These are phyloP conservation scores for Eustalomyia histrio DNA, from an alignment of 2,888 invertebrate species.

Conservation along the genomic window DNA sequence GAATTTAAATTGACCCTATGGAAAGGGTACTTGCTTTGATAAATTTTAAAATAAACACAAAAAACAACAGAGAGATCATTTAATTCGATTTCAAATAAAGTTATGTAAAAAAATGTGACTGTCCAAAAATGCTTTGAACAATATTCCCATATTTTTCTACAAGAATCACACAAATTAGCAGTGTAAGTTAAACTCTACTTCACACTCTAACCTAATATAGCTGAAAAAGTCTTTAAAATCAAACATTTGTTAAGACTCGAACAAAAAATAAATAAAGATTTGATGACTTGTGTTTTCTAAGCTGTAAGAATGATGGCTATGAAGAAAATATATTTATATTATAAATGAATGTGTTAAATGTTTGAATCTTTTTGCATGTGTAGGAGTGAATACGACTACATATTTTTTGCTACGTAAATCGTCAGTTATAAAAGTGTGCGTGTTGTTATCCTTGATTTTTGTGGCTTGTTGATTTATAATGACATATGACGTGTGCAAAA, in stretches of 20 bases:
- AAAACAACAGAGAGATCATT: no score
- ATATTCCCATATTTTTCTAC: no score
- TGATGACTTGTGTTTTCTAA: constrained; percentile 45
- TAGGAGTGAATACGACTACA: not conserved
- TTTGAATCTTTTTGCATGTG: not conserved
- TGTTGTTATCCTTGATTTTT: constrained; percentile 55
- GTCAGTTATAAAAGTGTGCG: constrained; percentile 18
- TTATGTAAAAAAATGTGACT: no score
- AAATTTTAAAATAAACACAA: no score
- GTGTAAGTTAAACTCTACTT: not conserved
- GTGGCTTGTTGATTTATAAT: constrained; percentile 64
- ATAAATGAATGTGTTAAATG: constrained; percentile 10
- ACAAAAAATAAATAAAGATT: constrained; percentile 29
- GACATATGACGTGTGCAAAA: constrained; percentile 53
- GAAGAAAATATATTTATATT: constrained; percentile 5
- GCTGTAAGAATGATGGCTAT: not conserved
- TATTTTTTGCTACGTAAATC: not conserved
- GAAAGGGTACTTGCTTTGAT: no score
- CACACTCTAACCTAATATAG: not conserved
- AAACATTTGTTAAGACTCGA: constrained; percentile 33
- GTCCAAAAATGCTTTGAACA: no score
- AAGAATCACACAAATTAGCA: not conserved
- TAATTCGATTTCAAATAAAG: no score
- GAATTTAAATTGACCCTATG: no score
- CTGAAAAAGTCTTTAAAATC: constrained; percentile 44